phyloP scores from a whole-genome alignment of 2,113 vertebrate species.

The Limanda limanda region DNA sequence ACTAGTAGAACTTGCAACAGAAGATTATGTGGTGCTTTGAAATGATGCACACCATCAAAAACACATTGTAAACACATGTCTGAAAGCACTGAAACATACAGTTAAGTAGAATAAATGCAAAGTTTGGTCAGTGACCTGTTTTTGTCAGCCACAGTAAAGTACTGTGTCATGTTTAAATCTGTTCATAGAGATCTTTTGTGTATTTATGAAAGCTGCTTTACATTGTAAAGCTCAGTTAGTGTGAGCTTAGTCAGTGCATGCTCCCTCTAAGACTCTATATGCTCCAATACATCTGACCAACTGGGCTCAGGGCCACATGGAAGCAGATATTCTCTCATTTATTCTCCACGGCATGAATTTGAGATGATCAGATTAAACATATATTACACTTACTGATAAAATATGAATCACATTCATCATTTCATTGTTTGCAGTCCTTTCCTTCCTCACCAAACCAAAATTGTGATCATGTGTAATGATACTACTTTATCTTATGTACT shows the following conservation, averaged over 20 bases:
- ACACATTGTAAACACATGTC: not conserved
- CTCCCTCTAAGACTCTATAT: not conserved
- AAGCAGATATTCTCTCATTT: not conserved
- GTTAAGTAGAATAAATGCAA: too few relatives aligned
- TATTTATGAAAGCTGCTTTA: slow-evolving; percentile 26
- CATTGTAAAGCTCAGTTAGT: slow-evolving; percentile 11
- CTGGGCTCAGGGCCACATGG: not conserved
- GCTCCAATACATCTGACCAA: not conserved
- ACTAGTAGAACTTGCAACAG: too few relatives aligned
- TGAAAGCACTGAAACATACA: not conserved
- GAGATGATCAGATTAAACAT: not conserved
- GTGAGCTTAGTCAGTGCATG: slow-evolving; percentile 8
- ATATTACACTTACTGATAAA: not conserved
- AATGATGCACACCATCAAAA: too few relatives aligned
- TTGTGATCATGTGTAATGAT: too few relatives aligned
- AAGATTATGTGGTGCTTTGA: not conserved
- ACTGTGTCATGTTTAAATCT: not conserved
- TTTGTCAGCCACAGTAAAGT: not conserved
- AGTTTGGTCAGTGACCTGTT: too few relatives aligned
- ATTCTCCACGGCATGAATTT: not conserved
- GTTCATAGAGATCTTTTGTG: not conserved
- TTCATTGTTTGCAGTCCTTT: not conserved
- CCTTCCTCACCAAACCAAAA: slow-evolving; percentile 23
- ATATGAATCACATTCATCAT: too few relatives aligned
- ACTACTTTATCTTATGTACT: too few relatives aligned